Percentiles rank a stretch among this genome's conserved stretches.
Conservation (phyloP, 2,113 vertebrate species). For the Chitala chitala region DNA sequence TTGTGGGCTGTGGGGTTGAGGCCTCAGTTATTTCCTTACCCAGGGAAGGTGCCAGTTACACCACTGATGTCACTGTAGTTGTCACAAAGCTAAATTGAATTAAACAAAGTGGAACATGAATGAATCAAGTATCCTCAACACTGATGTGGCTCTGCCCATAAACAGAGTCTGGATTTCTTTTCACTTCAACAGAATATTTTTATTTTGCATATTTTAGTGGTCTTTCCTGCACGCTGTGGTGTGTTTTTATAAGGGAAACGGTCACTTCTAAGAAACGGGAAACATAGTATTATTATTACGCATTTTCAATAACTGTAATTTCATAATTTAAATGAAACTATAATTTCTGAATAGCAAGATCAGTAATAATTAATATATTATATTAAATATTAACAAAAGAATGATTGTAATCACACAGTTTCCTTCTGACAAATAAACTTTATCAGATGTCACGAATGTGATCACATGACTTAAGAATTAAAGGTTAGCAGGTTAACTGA, state of each 20-base stretch:
- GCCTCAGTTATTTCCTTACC: neutral
- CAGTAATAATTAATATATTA: neutral
- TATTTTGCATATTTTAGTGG: neutral
- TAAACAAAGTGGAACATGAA: neutral
- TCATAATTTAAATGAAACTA: neutral
- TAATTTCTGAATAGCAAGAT: neutral
- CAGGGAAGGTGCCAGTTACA: neutral
- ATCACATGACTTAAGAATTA: slow-evolving; percentile 7
- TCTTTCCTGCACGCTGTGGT: neutral
- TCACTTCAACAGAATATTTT: neutral
- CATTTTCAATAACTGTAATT: slow-evolving; percentile 3
- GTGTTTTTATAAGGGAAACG: neutral
- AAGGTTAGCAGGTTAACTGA: neutral
- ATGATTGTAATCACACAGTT: too few relatives aligned
- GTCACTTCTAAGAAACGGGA: neutral
- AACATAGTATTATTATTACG: neutral
- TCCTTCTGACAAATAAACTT: too few relatives aligned
- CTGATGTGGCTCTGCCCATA: neutral
- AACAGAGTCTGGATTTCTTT: neutral
- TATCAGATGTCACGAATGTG: too few relatives aligned
- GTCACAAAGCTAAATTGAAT: neutral
- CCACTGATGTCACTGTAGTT: neutral
- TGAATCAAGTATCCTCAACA: slow-evolving; percentile 10
- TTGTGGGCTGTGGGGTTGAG: neutral
- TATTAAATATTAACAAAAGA: slow-evolving; percentile 7